Conservation (phyloP, 2,888 invertebrate species). For the Biston betularia region DNA sequence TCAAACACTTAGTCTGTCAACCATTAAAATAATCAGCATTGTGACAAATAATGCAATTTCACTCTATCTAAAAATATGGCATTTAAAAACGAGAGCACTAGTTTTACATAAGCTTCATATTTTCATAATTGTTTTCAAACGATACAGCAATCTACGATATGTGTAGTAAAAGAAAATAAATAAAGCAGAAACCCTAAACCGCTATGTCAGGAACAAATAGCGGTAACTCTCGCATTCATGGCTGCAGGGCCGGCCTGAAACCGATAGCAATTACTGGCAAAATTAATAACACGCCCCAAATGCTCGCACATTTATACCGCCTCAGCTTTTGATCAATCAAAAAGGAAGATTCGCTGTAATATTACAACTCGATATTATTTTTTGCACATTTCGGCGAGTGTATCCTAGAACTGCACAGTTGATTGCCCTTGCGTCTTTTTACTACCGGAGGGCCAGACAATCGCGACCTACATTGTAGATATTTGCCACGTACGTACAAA, state of each 20-base stretch:
- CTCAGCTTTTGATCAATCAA: constrained; percentile 18
- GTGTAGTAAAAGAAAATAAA: constrained; percentile 83
- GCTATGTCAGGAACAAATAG: constrained; percentile 85
- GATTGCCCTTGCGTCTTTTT: too few relatives aligned
- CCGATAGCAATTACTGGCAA: constrained; percentile 86
- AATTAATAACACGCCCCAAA: constrained; percentile 86
- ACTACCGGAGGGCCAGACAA: too few relatives aligned
- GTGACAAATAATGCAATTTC: too few relatives aligned
- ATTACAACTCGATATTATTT: neutral
- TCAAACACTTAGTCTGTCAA: too few relatives aligned
- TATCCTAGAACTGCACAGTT: too few relatives aligned
- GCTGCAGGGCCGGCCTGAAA: constrained; percentile 81
- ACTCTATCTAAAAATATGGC: too few relatives aligned
- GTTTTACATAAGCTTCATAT: neutral
- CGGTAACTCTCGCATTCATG: constrained; percentile 86
- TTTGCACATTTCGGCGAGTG: neutral
- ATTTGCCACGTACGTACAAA: too few relatives aligned
- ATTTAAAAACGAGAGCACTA: too few relatives aligned
- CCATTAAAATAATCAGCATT: too few relatives aligned
- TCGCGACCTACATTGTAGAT: too few relatives aligned
- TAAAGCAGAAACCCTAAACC: constrained; percentile 82
- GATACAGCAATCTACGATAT: constrained; percentile 75
- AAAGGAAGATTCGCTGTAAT: constrained; percentile 3
- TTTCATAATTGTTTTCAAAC: constrained; percentile 46
- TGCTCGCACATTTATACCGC: constrained; percentile 80